A percentile compares a stretch with the other conserved stretches of the same genome.
These are phyloP conservation scores for Monochamus alternatus DNA, from an alignment of 2,888 invertebrate genomes.

Conservation along the genomic window DNA sequence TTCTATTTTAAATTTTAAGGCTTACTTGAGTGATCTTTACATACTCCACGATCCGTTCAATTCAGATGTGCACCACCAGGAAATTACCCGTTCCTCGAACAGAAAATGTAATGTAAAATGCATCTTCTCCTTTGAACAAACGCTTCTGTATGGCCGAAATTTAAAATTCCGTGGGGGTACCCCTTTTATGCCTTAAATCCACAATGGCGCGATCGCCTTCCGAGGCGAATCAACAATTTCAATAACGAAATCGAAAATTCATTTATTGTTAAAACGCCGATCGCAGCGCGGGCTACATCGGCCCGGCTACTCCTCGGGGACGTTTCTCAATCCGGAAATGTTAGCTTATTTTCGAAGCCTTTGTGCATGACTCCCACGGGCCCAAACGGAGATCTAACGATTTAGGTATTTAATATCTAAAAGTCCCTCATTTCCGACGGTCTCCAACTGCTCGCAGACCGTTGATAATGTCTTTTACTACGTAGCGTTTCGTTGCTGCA, in stretches of 20 bases:
- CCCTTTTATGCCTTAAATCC: conserved; percentile 6
- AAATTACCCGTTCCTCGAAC: too few species aligned
- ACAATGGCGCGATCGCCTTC: conserved; percentile 47
- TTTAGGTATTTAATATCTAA: conserved; percentile 11
- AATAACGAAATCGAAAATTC: conserved; percentile 61
- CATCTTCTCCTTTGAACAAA: background rate
- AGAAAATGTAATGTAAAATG: too few species aligned
- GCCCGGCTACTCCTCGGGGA: conserved; percentile 58
- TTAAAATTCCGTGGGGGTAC: conserved; percentile 6
- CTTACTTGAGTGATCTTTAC: too few species aligned
- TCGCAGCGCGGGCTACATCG: conserved; percentile 54
- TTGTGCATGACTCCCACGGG: conserved; percentile 56
- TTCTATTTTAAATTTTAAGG: too few species aligned
- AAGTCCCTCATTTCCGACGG: background rate
- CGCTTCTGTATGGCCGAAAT: background rate
- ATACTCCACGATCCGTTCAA: too few species aligned
- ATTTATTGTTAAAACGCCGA: conserved; percentile 63
- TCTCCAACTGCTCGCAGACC: background rate
- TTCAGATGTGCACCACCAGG: too few species aligned
- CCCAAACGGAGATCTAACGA: background rate
- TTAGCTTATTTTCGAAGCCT: conserved; percentile 63
- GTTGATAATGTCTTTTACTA: background rate
- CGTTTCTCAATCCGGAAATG: conserved; percentile 61
- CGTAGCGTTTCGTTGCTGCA: too few species aligned
- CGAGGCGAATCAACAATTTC: conserved; percentile 58